Evolutionary conservation across 2,888 invertebrate species (phyloP).

Genomic region (Cantharis nigra): DNA sequence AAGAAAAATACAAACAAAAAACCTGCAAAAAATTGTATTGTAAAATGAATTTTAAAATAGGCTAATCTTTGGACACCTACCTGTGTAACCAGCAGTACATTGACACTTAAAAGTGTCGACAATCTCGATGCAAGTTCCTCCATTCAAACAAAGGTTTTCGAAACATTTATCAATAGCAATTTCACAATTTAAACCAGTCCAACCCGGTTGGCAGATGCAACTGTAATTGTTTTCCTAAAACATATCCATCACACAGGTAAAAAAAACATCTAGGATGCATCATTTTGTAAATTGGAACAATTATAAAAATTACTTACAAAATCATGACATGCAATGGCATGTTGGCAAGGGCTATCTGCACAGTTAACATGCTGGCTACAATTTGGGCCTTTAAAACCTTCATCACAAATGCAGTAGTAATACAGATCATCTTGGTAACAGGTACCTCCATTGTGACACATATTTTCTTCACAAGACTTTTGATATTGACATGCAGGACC

Average conservation of each 20-base stretch:
- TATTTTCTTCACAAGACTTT: constrained; percentile 51
- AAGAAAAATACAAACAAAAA: constrained; percentile 7
- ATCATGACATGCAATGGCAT: constrained; percentile 66
- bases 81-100: constrained; percentile 63
- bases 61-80: constrained; percentile 44
- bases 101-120: constrained; percentile 62
- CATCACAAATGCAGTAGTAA: constrained; percentile 50
- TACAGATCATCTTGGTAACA: constrained; percentile 50
- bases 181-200: constrained; percentile 66
- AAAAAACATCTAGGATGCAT: neutral
- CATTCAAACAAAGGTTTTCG: constrained; percentile 67
- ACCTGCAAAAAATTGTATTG: constrained; percentile 4
- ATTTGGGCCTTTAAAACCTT: constrained; percentile 52
- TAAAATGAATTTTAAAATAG: neutral
- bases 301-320: constrained; percentile 60
- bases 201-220: constrained; percentile 74
- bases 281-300: neutral
- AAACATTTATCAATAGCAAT: constrained; percentile 61
- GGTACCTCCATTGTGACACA: constrained; percentile 61
- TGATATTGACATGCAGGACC: constrained; percentile 46
- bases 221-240: constrained; percentile 62
- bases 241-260: constrained; percentile 28
- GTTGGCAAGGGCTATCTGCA: constrained; percentile 63
- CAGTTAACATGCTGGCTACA: constrained; percentile 56
- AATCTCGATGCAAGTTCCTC: constrained; percentile 64